Conservation (phyloP, 2,797 vertebrate species). For the Myotis planiceps region DNA sequence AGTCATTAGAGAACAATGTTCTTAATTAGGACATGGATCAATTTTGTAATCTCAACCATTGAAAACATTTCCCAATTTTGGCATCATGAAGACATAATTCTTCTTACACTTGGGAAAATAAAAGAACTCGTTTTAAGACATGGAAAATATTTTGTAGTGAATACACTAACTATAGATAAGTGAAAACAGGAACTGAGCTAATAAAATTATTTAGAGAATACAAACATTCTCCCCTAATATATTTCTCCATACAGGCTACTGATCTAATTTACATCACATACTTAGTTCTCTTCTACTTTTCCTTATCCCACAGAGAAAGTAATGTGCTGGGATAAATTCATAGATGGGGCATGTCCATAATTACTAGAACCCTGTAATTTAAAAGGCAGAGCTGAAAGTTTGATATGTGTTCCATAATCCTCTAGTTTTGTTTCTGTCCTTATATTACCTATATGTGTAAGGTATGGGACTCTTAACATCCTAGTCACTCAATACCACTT, state of each 20-base stretch:
- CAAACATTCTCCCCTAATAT: constrained; percentile 72
- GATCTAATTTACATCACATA: constrained; percentile 59
- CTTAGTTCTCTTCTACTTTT: not conserved
- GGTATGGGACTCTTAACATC: not conserved
- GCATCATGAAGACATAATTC: constrained; percentile 74
- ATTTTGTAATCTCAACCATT: constrained; percentile 61
- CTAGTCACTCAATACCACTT: not conserved
- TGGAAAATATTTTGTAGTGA: constrained; percentile 73
- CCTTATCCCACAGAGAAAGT: not conserved
- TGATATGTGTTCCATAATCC: not conserved
- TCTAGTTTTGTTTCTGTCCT: not conserved
- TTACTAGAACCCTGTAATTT: not conserved
- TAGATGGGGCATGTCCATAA: not conserved
- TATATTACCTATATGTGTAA: not conserved
- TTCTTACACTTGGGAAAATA: constrained; percentile 79
- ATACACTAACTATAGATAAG: constrained; percentile 67
- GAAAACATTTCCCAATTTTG: constrained; percentile 74
- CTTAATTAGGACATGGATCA: constrained; percentile 45
- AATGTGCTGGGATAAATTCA: not conserved
- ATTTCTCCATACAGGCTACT: constrained; percentile 8
- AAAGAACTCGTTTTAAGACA: constrained; percentile 76
- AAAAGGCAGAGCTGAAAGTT: not conserved
- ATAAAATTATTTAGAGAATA: constrained; percentile 75
- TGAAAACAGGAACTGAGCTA: constrained; percentile 73
- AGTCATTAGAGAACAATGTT: constrained; percentile 16